A percentile compares a stretch with the other conserved stretches of the same genome.
Conservation (phyloP, 2,888 invertebrate genomes). For the Neoascia interrupta region DNA sequence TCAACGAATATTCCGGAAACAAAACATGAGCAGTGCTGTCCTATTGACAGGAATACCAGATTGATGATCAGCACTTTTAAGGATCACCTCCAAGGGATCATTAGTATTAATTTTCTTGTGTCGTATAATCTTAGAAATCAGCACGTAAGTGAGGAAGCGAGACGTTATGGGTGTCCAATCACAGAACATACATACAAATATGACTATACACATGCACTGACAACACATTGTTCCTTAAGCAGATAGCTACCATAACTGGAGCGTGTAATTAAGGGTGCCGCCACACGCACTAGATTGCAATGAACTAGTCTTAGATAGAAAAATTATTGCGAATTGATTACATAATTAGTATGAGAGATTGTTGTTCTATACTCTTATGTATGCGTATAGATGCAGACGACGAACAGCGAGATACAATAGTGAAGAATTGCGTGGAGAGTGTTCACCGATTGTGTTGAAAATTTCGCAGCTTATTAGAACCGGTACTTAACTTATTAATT, state of each 20-base stretch:
- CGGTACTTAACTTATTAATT: conserved; percentile 25
- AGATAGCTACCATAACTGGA: background rate
- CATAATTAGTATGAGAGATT: conserved; percentile 10
- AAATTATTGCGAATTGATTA: background rate
- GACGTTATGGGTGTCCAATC: background rate
- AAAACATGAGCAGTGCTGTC: conserved; percentile 71
- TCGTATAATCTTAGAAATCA: conserved; percentile 1
- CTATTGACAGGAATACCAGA: conserved; percentile 77
- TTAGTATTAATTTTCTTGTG: conserved; percentile 20
- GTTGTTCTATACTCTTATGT: background rate
- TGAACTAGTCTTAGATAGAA: background rate
- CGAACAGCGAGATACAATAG: background rate
- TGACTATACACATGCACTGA: background rate
- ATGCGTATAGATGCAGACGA: background rate
- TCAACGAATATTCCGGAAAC: conserved; percentile 85
- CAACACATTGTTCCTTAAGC: conserved; percentile 12
- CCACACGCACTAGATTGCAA: background rate
- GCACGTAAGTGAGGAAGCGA: background rate
- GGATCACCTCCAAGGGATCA: background rate
- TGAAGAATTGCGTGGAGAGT: background rate
- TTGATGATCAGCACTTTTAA: background rate
- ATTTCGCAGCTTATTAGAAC: conserved; percentile 17
- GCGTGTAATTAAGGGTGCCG: background rate
- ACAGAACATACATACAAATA: too few relatives aligned
- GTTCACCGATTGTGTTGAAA: conserved; percentile 17